phyloP scores from a whole-genome alignment of 2,797 vertebrate genomes.

The Cottoperca gobio region DNA sequence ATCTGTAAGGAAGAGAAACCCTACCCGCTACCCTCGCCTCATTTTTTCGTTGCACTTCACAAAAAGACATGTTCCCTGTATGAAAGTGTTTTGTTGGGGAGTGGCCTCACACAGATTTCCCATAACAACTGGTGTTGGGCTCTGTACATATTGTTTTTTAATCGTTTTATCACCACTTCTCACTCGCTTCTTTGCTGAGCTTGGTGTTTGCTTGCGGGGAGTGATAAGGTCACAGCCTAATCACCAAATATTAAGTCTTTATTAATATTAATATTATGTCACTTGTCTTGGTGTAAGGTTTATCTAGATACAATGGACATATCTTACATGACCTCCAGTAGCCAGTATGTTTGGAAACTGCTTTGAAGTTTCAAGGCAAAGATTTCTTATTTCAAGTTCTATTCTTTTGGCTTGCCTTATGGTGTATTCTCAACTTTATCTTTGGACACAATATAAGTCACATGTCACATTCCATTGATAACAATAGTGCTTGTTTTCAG shows the following conservation, averaged over 20 bases:
- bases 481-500: no score
- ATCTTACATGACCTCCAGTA: no score
- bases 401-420: background rate
- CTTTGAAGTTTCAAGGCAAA: background rate
- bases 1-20: background rate
- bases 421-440: background rate
- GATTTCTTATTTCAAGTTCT: background rate
- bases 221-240: slow-evolving; percentile 32
- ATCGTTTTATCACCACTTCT: slow-evolving; percentile 10
- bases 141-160: slow-evolving; percentile 2
- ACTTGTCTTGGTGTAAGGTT: background rate
- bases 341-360: background rate
- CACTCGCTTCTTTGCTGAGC: slow-evolving; percentile 8
- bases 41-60: background rate
- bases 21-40: no score
- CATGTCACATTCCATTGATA: no score
- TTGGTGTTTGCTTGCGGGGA: slow-evolving; percentile 6
- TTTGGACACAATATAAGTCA: slow-evolving; percentile 2
- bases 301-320: background rate
- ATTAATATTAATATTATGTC: no score
- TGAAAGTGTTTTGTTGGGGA: slow-evolving; percentile 4
- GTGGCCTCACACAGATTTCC: slow-evolving; percentile 15
- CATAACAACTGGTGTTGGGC: slow-evolving; percentile 7
- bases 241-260: slow-evolving; percentile 34
- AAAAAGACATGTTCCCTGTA: background rate